phyloP scores from a whole-genome alignment of 2,888 invertebrate species.

The Drosophila diplacantha region DNA sequence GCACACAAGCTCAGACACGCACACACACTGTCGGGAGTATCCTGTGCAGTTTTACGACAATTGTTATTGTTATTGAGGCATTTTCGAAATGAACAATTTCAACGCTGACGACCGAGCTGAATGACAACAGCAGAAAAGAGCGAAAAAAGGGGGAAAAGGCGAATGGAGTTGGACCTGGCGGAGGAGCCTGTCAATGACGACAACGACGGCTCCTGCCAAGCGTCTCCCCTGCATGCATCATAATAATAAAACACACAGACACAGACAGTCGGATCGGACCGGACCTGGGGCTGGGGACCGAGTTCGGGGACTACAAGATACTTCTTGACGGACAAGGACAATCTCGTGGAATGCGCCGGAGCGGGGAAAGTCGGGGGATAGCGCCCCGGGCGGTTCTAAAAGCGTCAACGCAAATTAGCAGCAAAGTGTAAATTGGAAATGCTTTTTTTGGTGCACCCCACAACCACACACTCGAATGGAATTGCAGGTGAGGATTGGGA shows the following conservation, averaged over 20 bases:
- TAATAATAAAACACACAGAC: constrained; percentile 68
- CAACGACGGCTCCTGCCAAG: constrained; percentile 41
- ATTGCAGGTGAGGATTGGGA: constrained; percentile 15
- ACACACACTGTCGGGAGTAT: constrained; percentile 44
- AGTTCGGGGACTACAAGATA: constrained; percentile 28
- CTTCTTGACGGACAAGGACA: constrained; percentile 66
- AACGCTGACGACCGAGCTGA: constrained; percentile 62
- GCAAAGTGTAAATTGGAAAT: constrained; percentile 73
- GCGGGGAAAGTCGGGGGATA: constrained; percentile 44
- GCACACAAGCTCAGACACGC: constrained; percentile 51
- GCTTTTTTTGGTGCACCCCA: constrained; percentile 70
- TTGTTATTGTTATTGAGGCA: constrained; percentile 74
- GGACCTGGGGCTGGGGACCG: constrained; percentile 4
- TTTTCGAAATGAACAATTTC: constrained; percentile 73
- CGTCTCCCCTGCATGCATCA: constrained; percentile 67
- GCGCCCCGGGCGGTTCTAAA: constrained; percentile 68
- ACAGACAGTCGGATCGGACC: constrained; percentile 21
- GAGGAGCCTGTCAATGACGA: constrained; percentile 66
- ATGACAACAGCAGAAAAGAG: constrained; percentile 54
- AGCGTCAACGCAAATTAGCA: constrained; percentile 72
- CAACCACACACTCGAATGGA: constrained; percentile 2
- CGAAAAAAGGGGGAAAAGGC: constrained; percentile 23
- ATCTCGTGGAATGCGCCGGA: constrained; percentile 53
- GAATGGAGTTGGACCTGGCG: constrained; percentile 36
- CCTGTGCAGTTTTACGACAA: constrained; percentile 72